A percentile compares a stretch with the other conserved stretches of the same genome.
Conservation (phyloP, 2,888 invertebrate genomes). For the Amphipyra tragopoginis region DNA sequence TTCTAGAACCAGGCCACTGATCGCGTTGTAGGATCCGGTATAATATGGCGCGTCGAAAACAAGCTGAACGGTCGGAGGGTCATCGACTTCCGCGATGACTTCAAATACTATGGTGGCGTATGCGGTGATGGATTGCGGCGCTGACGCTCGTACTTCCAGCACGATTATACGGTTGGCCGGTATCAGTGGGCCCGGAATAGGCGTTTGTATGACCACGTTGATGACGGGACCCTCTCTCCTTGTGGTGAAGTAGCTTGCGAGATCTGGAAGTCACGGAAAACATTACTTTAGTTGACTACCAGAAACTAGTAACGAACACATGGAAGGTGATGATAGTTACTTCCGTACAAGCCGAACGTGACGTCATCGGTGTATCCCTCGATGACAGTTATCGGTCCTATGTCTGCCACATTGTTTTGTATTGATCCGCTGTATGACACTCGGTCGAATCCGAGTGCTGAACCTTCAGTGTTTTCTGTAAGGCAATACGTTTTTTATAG, state of each 20-base stretch:
- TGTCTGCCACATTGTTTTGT: constrained; percentile 18
- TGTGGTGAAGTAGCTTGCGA: constrained; percentile 46
- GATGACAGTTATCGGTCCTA: constrained; percentile 56
- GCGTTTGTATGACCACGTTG: constrained; percentile 26
- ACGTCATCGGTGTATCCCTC: constrained; percentile 59
- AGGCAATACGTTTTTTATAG: neutral
- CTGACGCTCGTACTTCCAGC: constrained; percentile 55
- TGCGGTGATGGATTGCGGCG: constrained; percentile 43
- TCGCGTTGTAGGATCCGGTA: constrained; percentile 49
- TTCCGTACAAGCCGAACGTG: constrained; percentile 43
- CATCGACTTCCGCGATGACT: constrained; percentile 30
- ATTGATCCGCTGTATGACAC: constrained; percentile 43
- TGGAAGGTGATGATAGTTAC: constrained; percentile 14
- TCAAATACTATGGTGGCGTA: constrained; percentile 55
- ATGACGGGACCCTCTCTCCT: constrained; percentile 33
- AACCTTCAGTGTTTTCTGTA: constrained; percentile 18
- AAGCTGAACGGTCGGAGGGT: constrained; percentile 28
- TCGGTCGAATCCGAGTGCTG: constrained; percentile 38
- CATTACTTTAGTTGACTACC: no score
- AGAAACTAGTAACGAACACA: neutral
- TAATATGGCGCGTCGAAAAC: constrained; percentile 55
- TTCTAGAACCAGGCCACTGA: constrained; percentile 35
- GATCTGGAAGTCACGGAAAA: constrained; percentile 38
- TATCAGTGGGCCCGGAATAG: constrained; percentile 52
- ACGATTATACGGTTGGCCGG: constrained; percentile 51